Evolutionary conservation across 2,888 invertebrate genomes (phyloP), one percentile per base, ranked within the genome.

Genomic region (Rhynchonema sp.): DNA sequence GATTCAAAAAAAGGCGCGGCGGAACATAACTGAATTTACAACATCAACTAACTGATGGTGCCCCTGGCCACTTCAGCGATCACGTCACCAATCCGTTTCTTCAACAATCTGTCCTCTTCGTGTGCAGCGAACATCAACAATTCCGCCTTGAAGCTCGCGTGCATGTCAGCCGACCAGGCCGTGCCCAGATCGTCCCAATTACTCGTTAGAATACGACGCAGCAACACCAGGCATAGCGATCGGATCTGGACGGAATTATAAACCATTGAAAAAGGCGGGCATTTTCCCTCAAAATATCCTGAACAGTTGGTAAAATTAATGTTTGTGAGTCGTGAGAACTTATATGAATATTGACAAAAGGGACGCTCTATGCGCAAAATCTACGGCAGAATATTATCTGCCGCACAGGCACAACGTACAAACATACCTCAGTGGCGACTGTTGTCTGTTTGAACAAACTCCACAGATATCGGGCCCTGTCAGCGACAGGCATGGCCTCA

Each of bases 1-100:
- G n/a, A n/a, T n/a, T n/a, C n/a, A n/a, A n/a, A n/a, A n/a, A n/a
- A n/a, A n/a, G n/a, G n/a, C n/a, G n/a, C n/a, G n/a, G n/a, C n/a
- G n/a, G n/a, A n/a, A n/a, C n/a, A 38, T 17, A 38, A 38, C 38
- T 13, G n/a, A 22, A 27, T 23, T 53, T 57, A 27, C 13, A 54
- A 3, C 30, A 26, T 3, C 56, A 25, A 60, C 62, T 61, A 62
- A 74, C 74, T 72, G 65, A 94, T 84, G 64, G 89, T 81, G 78
- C 90, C 91, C 69, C 92, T 81, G 3, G 92, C 91, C 57, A 92
- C 81, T 78, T 98, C 96, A n/a, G 94, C 87, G 46, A 86, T 85
- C 59, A 91, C 86, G 75, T 98, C 96, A 74, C 91, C 91, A 56
- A 92, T 83, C 80, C 94, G 94, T 65, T 87, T 84, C 60, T 91